A percentile compares a stretch with the other conserved stretches of the same genome.
Evolutionary conservation across 2,888 invertebrate species (phyloP).

Genomic region (Diarsia dahlii): DNA sequence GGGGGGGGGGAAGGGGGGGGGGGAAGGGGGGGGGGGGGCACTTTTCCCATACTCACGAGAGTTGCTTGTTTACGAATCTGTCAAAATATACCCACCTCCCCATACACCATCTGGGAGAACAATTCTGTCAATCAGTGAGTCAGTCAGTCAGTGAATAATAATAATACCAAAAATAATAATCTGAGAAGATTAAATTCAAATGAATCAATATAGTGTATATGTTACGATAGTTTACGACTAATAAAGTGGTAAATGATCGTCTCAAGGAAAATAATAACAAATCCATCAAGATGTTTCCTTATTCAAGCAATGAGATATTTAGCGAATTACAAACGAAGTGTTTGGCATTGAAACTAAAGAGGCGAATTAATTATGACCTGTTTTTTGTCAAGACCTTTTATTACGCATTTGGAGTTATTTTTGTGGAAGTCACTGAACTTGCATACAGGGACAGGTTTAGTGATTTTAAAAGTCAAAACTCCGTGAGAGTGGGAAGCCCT

Average conservation of each 20-base stretch:
- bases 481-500: background rate
- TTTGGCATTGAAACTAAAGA: conserved; percentile 14
- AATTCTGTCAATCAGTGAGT: no score
- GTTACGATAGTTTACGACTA: no score
- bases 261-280: conserved; percentile 26
- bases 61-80: no score
- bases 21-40: no score
- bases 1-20: no score
- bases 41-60: no score
- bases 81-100: no score
- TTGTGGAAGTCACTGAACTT: background rate
- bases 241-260: background rate
- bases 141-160: no score
- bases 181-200: background rate
- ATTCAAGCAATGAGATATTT: conserved; percentile 30
- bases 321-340: background rate
- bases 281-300: conserved; percentile 29
- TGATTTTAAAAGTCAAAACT: background rate
- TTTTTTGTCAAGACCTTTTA: background rate
- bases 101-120: no score
- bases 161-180: background rate
- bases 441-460: background rate
- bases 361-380: background rate
- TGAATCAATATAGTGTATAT: background rate
- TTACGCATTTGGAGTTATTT: background rate